These are phyloP conservation scores for Syrphus vitripennis DNA, from an alignment of 2,888 invertebrate genomes.

Conservation along the genomic window DNA sequence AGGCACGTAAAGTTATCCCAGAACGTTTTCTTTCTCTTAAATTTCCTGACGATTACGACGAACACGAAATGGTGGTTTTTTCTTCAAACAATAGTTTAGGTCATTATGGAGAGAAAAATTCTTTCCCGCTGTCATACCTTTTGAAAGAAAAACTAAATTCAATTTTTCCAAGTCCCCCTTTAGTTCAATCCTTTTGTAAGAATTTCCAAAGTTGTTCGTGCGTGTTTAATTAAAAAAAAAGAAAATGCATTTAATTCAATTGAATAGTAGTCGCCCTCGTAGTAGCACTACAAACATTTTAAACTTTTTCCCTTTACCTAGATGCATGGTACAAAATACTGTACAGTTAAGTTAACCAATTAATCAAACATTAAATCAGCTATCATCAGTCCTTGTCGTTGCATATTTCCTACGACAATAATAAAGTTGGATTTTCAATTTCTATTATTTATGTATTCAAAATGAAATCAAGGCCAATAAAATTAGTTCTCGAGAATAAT, in stretches of 20 bases:
- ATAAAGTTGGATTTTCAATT: conserved; percentile 25
- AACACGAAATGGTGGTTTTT: neutral
- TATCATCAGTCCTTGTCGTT: conserved; percentile 24
- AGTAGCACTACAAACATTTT: neutral
- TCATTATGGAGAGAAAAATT: conserved; percentile 26
- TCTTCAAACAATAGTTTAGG: neutral
- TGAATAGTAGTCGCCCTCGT: neutral
- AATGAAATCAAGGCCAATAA: conserved; percentile 36
- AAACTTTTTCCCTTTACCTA: too few relatives aligned
- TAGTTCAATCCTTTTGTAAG: neutral
- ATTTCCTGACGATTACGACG: neutral
- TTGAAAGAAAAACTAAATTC: conserved; percentile 9
- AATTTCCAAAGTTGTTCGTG: conserved; percentile 23
- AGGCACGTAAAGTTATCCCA: conserved; percentile 8
- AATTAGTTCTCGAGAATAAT: conserved; percentile 26
- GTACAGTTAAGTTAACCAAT: neutral
- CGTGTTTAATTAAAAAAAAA: conserved; percentile 42
- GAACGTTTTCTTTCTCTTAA: neutral
- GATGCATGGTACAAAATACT: too few relatives aligned
- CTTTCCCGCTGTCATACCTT: neutral
- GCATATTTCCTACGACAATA: neutral
- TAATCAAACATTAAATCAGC: conserved; percentile 39
- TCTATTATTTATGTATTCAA: conserved; percentile 20
- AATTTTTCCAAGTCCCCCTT: neutral
- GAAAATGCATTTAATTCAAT: conserved; percentile 19